Evolutionary conservation across 2,113 vertebrate genomes (phyloP).

Genomic region (Seriola quinqueradiata): DNA sequence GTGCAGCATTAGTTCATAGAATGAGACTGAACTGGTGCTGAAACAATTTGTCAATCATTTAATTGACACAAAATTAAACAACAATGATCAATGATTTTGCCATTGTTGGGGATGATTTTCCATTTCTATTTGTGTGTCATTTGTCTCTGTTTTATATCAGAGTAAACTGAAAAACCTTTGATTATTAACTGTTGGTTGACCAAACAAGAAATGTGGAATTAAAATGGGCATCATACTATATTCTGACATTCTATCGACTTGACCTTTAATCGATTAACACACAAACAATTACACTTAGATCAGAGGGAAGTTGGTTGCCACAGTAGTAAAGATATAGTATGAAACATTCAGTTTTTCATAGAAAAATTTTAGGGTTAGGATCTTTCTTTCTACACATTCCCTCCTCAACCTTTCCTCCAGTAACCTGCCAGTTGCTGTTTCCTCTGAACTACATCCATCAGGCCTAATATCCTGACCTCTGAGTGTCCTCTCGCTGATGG

Average conservation of each 20-base stretch:
- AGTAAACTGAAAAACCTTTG: too few relatives aligned
- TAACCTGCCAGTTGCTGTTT: constrained; percentile 43
- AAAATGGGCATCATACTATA: background rate
- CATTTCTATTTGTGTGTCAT: constrained; percentile 6
- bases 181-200: too few relatives aligned
- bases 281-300: background rate
- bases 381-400: background rate
- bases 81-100: background rate
- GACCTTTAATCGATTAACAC: background rate
- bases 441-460: constrained; percentile 64
- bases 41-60: background rate
- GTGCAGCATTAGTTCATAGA: background rate
- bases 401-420: constrained; percentile 48
- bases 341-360: background rate
- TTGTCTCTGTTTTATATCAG: background rate
- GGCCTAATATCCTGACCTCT: constrained; percentile 56
- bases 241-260: background rate
- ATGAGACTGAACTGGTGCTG: background rate
- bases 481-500: constrained; percentile 44
- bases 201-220: background rate
- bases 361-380: background rate
- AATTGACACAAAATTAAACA: background rate
- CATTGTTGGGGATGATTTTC: background rate
- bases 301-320: background rate
- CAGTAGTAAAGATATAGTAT: background rate